Evolutionary conservation across 2,113 vertebrate species (phyloP).

Genomic region (Ophthalmolycus amberensis): DNA sequence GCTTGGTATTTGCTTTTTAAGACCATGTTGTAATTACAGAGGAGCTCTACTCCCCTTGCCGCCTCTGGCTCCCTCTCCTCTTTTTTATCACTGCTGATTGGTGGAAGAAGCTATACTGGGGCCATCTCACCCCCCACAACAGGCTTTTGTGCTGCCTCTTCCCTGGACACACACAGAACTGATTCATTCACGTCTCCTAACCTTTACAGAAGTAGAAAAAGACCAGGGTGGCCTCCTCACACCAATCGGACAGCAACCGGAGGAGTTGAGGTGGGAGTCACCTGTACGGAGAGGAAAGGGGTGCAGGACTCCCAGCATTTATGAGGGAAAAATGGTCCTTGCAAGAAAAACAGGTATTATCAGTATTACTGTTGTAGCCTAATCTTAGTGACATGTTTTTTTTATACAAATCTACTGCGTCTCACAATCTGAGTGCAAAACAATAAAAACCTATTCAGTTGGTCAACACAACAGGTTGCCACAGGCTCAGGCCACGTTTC

Average conservation of each 20-base stretch:
- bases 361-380: neutral
- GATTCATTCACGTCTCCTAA: slow-evolving; percentile 74
- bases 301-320: slow-evolving; percentile 12
- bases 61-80: slow-evolving; percentile 67
- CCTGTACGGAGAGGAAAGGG: slow-evolving; percentile 21
- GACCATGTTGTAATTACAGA: slow-evolving; percentile 87
- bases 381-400: neutral
- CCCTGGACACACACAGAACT: slow-evolving; percentile 55
- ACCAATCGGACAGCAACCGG: slow-evolving; percentile 17
- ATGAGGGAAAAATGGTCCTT: neutral
- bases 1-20: slow-evolving; percentile 87
- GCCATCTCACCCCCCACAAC: slow-evolving; percentile 70
- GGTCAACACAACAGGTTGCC: slow-evolving; percentile 38
- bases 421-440: neutral
- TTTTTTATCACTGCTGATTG: slow-evolving; percentile 76
- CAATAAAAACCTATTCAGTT: neutral
- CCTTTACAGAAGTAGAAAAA: slow-evolving; percentile 60
- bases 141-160: slow-evolving; percentile 65
- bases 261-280: slow-evolving; percentile 35
- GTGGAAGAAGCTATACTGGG: slow-evolving; percentile 65
- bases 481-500: slow-evolving; percentile 16
- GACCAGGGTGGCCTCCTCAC: slow-evolving; percentile 44
- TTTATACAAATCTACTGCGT: neutral
- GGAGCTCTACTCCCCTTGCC: slow-evolving; percentile 76
- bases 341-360: neutral